Percentiles rank a stretch among this genome's conserved stretches.
These are phyloP conservation scores for Caenorhabditis zanzibari DNA, from an alignment of 2,888 invertebrate genomes.

Conservation along the genomic window DNA sequence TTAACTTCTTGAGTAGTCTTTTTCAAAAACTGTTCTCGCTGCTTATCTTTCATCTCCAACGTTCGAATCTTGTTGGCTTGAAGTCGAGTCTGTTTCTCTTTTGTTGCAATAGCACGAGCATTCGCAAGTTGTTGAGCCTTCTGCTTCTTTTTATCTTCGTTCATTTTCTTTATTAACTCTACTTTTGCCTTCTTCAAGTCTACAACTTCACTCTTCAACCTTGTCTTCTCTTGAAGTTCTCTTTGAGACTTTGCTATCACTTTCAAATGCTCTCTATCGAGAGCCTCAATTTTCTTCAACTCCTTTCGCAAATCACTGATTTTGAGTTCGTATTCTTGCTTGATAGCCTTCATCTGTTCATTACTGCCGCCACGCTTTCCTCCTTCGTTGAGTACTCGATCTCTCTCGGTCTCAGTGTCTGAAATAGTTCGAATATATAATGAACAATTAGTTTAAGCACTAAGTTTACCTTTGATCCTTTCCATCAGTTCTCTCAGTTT, in stretches of 20 bases:
- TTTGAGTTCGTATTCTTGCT: constrained; percentile 93
- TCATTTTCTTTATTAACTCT: constrained; percentile 93
- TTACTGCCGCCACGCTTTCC: constrained; percentile 58
- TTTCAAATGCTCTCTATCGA: constrained; percentile 92
- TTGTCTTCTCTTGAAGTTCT: constrained; percentile 69
- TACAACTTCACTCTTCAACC: constrained; percentile 73
- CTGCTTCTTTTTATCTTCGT: constrained; percentile 92
- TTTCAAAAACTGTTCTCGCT: constrained; percentile 91
- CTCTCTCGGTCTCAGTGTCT: constrained; percentile 77
- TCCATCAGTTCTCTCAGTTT: constrained; percentile 75
- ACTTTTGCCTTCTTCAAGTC: constrained; percentile 91
- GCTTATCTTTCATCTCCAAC: constrained; percentile 90
- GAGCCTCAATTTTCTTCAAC: constrained; percentile 90
- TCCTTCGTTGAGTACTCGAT: constrained; percentile 72
- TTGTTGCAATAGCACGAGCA: constrained; percentile 90
- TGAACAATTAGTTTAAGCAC: neutral
- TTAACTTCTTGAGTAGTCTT: constrained; percentile 93
- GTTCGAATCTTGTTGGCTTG: constrained; percentile 91
- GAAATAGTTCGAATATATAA: constrained; percentile 3
- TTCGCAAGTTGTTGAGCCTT: constrained; percentile 88
- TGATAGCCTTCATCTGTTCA: constrained; percentile 84
- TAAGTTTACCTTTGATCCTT: constrained; percentile 42
- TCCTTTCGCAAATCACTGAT: constrained; percentile 91
- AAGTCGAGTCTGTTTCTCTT: constrained; percentile 90
- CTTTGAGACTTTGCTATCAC: constrained; percentile 86